phyloP scores from a whole-genome alignment of 2,797 vertebrate genomes.

The Urophycis tenuis region DNA sequence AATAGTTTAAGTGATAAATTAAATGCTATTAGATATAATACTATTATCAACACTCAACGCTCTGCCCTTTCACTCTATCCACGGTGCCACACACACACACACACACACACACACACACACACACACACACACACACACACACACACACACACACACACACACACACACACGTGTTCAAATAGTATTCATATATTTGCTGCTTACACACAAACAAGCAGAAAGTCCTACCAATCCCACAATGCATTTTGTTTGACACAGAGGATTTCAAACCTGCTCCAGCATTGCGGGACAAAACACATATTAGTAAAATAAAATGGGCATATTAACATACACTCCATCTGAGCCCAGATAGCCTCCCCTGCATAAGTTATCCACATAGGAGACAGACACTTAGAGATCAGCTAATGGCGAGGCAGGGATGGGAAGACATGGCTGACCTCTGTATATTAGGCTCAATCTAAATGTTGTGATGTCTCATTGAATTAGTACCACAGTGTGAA shows the following conservation, averaged over 20 bases:
- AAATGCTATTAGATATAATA: constrained; percentile 88
- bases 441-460: constrained; percentile 76
- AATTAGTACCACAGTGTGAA: constrained; percentile 98
- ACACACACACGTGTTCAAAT: neutral
- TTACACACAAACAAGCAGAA: neutral
- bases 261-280: neutral
- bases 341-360: constrained; percentile 69
- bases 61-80: constrained; percentile 25
- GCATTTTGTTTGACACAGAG: neutral
- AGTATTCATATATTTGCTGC: neutral
- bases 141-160: too few species aligned
- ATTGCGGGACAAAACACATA: constrained; percentile 80
- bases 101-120: neutral
- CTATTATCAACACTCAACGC: constrained; percentile 74
- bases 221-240: neutral
- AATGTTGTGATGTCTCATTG: constrained; percentile 91
- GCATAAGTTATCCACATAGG: constrained; percentile 73
- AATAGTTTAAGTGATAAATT: constrained; percentile 83
- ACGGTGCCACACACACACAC: constrained; percentile 14
- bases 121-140: too few species aligned
- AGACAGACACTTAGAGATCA: constrained; percentile 84
- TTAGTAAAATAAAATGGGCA: constrained; percentile 85
- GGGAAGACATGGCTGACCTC: constrained; percentile 77
- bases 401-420: constrained; percentile 74
- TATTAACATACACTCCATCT: constrained; percentile 74